Evolutionary conservation across 2,113 vertebrate genomes (phyloP).

Genomic region (Oreotragus oreotragus): DNA sequence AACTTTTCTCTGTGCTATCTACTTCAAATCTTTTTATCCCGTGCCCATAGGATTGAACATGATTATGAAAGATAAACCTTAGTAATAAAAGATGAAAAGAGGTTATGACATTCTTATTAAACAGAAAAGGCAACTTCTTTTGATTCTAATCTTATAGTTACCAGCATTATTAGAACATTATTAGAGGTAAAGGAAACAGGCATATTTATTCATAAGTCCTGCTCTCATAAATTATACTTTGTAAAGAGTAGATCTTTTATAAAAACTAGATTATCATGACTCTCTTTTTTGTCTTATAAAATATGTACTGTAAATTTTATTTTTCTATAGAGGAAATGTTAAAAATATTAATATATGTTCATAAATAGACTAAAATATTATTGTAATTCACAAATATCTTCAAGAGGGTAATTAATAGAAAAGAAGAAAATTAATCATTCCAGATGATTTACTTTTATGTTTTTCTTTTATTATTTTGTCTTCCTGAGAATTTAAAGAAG

Average conservation of each 20-base stretch:
- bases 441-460: background rate
- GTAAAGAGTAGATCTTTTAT: constrained; percentile 26
- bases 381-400: background rate
- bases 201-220: constrained; percentile 61
- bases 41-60: constrained; percentile 73
- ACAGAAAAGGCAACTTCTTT: constrained; percentile 75
- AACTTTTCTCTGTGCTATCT: constrained; percentile 71
- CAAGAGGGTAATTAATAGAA: background rate
- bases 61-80: constrained; percentile 75
- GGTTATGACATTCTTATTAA: constrained; percentile 78
- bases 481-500: background rate
- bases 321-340: background rate
- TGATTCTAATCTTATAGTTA: constrained; percentile 68
- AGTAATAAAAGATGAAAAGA: constrained; percentile 78
- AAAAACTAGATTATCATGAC: background rate
- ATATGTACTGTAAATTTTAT: background rate
- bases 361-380: background rate
- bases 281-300: background rate
- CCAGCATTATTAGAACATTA: constrained; percentile 63
- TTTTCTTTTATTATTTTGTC: background rate
- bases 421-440: background rate
- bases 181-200: constrained; percentile 62
- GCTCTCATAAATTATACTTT: constrained; percentile 35
- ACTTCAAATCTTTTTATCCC: constrained; percentile 73
- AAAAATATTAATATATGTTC: background rate